phyloP scores from a whole-genome alignment of 2,888 invertebrate species.

The Dynastes maya region DNA sequence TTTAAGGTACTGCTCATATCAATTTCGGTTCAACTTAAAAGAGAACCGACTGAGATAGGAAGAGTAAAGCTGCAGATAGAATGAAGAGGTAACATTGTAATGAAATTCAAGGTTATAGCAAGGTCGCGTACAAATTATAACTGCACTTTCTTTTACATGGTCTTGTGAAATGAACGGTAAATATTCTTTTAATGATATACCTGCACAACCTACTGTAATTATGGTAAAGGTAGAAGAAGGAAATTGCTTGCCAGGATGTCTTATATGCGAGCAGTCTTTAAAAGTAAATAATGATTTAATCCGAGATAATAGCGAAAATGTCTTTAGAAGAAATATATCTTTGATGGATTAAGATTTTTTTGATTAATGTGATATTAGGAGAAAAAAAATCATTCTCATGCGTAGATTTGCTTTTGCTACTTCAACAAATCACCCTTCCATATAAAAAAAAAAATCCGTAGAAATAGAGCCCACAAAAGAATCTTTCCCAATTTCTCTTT shows the following conservation, averaged over 20 bases:
- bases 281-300: slow-evolving; percentile 32
- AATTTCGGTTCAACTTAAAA: slow-evolving; percentile 1
- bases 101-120: slow-evolving; percentile 35
- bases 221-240: slow-evolving; percentile 19
- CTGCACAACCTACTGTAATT: slow-evolving; percentile 23
- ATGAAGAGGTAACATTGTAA: slow-evolving; percentile 18
- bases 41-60: not conserved
- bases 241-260: slow-evolving; percentile 23
- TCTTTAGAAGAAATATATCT: not conserved
- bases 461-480: too few species aligned
- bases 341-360: not conserved
- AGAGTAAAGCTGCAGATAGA: not conserved
- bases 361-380: slow-evolving; percentile 5
- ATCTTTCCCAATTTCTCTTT: not conserved
- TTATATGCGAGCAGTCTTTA: slow-evolving; percentile 1
- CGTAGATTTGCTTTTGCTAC: slow-evolving; percentile 17
- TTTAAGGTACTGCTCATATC: slow-evolving; percentile 4
- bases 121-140: slow-evolving; percentile 43
- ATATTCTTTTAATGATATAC: slow-evolving; percentile 41
- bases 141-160: slow-evolving; percentile 40
- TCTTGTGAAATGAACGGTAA: slow-evolving; percentile 42
- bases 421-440: not conserved
- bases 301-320: slow-evolving; percentile 4
- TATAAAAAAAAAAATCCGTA: not conserved
- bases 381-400: not conserved